phyloP scores from a whole-genome alignment of 2,113 vertebrate genomes.

The Chrysochloris asiatica region DNA sequence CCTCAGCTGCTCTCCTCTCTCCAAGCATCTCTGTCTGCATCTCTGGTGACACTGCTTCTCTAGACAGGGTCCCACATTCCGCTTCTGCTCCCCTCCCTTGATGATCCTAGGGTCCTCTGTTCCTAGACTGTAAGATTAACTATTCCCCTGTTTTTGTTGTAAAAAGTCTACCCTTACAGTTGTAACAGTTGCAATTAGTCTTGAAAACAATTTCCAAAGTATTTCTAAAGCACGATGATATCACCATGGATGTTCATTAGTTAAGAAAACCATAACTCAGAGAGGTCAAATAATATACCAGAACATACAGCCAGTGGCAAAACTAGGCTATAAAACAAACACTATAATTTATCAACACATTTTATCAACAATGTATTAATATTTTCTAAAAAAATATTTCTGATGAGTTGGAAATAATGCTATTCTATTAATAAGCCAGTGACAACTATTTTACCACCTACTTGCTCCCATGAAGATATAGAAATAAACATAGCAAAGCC shows the following conservation, averaged over 20 bases:
- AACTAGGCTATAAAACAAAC: background rate
- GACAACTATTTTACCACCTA: background rate
- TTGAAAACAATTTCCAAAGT: too few species aligned
- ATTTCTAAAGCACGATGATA: background rate
- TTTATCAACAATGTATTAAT: background rate
- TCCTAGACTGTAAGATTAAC: too few species aligned
- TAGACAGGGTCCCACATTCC: too few species aligned
- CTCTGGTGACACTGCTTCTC: too few species aligned
- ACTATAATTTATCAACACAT: background rate
- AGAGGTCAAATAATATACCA: background rate
- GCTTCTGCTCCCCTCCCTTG: too few species aligned
- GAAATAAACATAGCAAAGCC: background rate
- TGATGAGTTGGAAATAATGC: background rate
- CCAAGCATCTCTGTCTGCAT: too few species aligned
- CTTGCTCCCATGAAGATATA: background rate
- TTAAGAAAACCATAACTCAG: background rate
- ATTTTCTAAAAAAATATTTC: background rate
- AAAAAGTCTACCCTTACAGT: too few species aligned
- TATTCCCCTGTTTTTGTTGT: too few species aligned
- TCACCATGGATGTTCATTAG: background rate
- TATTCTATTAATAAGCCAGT: background rate
- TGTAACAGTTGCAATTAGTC: too few species aligned
- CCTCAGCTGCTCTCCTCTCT: too few species aligned
- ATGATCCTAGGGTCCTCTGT: too few species aligned
- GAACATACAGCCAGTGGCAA: background rate